phyloP scores from a whole-genome alignment of 2,888 invertebrate genomes.

The Onchidella celtica region DNA sequence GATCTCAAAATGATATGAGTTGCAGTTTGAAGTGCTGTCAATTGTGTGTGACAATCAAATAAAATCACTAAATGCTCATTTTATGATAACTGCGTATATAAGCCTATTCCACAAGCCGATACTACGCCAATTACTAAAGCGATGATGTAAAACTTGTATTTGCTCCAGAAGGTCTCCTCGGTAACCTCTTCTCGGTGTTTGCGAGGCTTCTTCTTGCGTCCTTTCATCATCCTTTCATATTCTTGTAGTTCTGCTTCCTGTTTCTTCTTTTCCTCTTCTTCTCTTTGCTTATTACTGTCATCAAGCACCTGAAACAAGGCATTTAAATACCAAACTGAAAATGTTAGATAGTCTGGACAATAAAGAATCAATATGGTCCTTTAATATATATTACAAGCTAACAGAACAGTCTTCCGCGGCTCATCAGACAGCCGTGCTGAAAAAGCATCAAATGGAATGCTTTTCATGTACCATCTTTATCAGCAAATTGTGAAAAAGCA shows the following conservation, averaged over 20 bases:
- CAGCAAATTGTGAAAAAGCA: too few species aligned
- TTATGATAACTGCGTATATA: neutral
- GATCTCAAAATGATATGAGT: too few species aligned
- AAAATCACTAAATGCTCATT: too few species aligned
- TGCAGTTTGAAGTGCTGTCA: too few species aligned
- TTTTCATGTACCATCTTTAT: neutral
- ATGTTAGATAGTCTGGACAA: too few species aligned
- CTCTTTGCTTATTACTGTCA: constrained; percentile 68
- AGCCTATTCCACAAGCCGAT: neutral
- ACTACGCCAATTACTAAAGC: neutral
- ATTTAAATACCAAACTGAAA: too few species aligned
- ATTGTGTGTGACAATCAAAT: too few species aligned
- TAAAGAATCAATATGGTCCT: neutral
- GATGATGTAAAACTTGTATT: constrained; percentile 55
- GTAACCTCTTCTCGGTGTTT: constrained; percentile 62
- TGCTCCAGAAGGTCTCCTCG: constrained; percentile 61
- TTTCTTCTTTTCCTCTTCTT: constrained; percentile 70
- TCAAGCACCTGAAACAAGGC: constrained; percentile 63
- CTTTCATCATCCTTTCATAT: constrained; percentile 77
- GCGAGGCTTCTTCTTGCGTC: constrained; percentile 67
- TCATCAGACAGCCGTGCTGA: neutral
- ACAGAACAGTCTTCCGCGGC: neutral
- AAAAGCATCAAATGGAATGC: neutral
- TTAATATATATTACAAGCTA: neutral
- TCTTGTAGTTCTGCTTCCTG: constrained; percentile 76